phyloP scores from a whole-genome alignment of 2,113 vertebrate species.

The Ranitomeya imitator region DNA sequence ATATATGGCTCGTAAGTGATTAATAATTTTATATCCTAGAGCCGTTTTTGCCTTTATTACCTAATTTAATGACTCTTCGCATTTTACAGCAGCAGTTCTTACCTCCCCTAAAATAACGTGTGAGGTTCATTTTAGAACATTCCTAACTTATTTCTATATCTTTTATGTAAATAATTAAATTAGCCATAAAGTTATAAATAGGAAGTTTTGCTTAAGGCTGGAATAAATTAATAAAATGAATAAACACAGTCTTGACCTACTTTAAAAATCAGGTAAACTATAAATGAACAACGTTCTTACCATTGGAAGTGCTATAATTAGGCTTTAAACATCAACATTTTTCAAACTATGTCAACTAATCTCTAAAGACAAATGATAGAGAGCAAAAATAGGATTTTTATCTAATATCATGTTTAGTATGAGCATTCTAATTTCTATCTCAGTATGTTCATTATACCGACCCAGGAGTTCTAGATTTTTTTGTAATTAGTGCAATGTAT shows the following conservation, averaged over 20 bases:
- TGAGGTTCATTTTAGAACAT: neutral
- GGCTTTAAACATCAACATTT: constrained; percentile 19
- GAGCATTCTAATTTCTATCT: neutral
- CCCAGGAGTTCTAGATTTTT: neutral
- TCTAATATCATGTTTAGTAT: neutral
- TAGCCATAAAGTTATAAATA: constrained; percentile 10
- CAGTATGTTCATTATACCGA: neutral
- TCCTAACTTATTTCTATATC: neutral
- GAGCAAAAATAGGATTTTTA: neutral
- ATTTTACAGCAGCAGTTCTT: neutral
- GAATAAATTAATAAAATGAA: neutral
- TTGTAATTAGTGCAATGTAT: neutral
- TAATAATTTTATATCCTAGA: neutral
- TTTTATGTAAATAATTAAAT: neutral
- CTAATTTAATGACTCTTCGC: neutral
- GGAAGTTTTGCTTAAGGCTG: neutral
- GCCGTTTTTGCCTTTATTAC: neutral
- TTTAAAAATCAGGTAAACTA: constrained; percentile 2
- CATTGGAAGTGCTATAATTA: constrained; percentile 2
- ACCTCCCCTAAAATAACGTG: neutral
- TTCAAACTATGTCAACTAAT: neutral
- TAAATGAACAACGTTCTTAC: neutral
- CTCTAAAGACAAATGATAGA: constrained; percentile 6
- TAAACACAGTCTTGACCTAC: constrained; percentile 15
- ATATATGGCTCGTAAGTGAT: neutral